phyloP scores from a whole-genome alignment of 2,797 vertebrate genomes.

The Chrysocyon brachyurus region DNA sequence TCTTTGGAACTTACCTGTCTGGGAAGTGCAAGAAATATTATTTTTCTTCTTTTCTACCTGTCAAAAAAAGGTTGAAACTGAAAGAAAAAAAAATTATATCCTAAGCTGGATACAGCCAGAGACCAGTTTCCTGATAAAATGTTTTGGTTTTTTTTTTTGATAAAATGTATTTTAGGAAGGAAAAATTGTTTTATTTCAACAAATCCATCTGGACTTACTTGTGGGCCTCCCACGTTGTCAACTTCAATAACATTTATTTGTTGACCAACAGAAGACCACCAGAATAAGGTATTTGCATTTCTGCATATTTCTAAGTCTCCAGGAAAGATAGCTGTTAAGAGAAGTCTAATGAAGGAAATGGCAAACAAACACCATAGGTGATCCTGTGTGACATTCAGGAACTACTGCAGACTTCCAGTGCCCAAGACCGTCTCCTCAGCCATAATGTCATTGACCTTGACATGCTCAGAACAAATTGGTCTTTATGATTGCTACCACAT shows the following conservation, averaged over 20 bases:
- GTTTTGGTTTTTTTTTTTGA: constrained; percentile 70
- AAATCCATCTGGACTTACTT: constrained; percentile 78
- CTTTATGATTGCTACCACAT: constrained; percentile 82
- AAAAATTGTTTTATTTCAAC: constrained; percentile 81
- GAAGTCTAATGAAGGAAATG: not conserved
- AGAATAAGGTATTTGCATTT: constrained; percentile 66
- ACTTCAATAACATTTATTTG: constrained; percentile 68
- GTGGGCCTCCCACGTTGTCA: constrained; percentile 80
- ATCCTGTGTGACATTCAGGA: constrained; percentile 66
- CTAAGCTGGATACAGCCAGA: constrained; percentile 43
- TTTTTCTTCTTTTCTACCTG: constrained; percentile 66
- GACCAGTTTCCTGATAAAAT: constrained; percentile 73
- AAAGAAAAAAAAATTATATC: constrained; percentile 2
- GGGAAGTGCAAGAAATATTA: constrained; percentile 33
- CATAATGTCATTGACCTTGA: constrained; percentile 83
- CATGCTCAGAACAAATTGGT: constrained; percentile 82
- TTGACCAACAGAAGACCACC: constrained; percentile 73
- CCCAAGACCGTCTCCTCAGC: constrained; percentile 36
- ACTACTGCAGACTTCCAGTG: not conserved
- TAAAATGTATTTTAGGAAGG: constrained; percentile 72
- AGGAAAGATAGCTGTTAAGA: constrained; percentile 10
- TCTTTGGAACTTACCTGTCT: constrained; percentile 23
- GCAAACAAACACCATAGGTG: constrained; percentile 34
- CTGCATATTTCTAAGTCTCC: constrained; percentile 25
- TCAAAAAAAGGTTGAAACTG: constrained; percentile 13